Conservation (phyloP, 2,888 invertebrate species). For the Lucinisca nassula region DNA sequence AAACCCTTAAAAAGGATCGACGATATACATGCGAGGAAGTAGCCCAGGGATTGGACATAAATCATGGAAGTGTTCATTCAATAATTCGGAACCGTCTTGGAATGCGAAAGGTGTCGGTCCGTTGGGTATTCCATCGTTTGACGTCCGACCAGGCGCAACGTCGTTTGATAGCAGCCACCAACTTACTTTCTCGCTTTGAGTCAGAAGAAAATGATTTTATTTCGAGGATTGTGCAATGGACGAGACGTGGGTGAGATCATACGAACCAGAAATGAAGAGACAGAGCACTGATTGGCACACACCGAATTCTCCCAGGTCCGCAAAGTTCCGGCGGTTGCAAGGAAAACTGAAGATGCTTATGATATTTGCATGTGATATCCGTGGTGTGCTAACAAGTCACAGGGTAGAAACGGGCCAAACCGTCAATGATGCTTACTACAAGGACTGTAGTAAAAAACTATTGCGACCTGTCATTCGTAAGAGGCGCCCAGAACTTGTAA, state of each 20-base stretch:
- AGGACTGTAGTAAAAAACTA: background rate
- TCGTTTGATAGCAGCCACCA: background rate
- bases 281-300: background rate
- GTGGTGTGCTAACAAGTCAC: background rate
- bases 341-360: background rate
- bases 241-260: background rate
- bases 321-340: background rate
- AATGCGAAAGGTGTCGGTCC: background rate
- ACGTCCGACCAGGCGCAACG: background rate
- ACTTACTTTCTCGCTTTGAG: background rate
- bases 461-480: background rate
- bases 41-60: background rate
- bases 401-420: background rate
- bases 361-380: slow-evolving; percentile 1
- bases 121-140: background rate
- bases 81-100: background rate
- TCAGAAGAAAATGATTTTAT: background rate
- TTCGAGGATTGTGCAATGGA: background rate
- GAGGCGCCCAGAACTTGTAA: background rate
- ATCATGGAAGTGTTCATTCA: background rate
- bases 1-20: background rate
- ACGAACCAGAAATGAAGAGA: background rate
- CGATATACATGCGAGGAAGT: background rate
- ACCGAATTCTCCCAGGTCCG: background rate
- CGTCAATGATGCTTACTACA: background rate